Conservation (phyloP, 2,797 vertebrate genomes). For the Takifugu ocellatus region DNA sequence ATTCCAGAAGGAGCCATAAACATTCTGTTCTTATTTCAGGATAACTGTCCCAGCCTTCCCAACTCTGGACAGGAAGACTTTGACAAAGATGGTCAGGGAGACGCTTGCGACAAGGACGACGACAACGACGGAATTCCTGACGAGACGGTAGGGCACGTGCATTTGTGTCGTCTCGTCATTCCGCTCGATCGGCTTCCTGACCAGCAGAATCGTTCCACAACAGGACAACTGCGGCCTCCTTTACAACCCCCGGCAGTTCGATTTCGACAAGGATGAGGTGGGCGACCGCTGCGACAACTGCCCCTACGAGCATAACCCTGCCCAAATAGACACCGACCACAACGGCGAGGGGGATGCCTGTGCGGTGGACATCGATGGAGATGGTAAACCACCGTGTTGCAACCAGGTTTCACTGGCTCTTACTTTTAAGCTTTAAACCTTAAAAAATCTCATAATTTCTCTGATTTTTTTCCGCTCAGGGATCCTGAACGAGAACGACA, state of each 20-base stretch:
- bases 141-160: constrained; percentile 79
- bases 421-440: background rate
- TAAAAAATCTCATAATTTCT: background rate
- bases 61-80: constrained; percentile 99
- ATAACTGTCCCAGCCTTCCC: constrained; percentile 94
- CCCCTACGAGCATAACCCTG: constrained; percentile 93
- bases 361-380: constrained; percentile 95
- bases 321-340: constrained; percentile 93
- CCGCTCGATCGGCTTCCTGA: background rate
- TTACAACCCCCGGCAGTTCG: constrained; percentile 93
- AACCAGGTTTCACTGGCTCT: background rate
- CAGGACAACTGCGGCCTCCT: constrained; percentile 97
- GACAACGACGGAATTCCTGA: constrained; percentile 93
- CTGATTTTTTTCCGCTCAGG: constrained; percentile 60
- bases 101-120: constrained; percentile 96
- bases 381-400: constrained; percentile 77
- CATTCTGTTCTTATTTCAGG: constrained; percentile 67
- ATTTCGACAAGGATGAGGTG: constrained; percentile 97
- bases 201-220: background rate
- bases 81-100: constrained; percentile 93
- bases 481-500: constrained; percentile 91
- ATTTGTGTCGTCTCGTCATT: background rate
- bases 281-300: constrained; percentile 98
- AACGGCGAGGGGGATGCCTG: constrained; percentile 96
- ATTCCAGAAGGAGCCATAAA: constrained; percentile 5